These are phyloP conservation scores for Melanophora roralis DNA, from an alignment of 2,888 invertebrate species.

Conservation along the genomic window DNA sequence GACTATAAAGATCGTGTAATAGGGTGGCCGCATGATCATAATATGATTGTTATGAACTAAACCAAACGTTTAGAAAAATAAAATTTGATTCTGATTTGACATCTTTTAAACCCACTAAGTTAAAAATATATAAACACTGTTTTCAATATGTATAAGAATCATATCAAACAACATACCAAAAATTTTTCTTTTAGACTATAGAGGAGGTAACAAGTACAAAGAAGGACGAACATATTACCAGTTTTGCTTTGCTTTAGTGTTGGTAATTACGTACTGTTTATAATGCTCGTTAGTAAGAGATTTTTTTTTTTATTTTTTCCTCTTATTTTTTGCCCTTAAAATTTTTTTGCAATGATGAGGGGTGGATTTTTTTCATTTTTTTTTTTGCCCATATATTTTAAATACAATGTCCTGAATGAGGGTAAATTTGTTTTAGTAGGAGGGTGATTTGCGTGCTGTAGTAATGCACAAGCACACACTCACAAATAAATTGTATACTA, in stretches of 20 bases:
- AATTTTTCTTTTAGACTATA: slow-evolving; percentile 2
- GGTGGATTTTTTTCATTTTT: slow-evolving; percentile 58
- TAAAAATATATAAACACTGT: too few relatives aligned
- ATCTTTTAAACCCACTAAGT: too few relatives aligned
- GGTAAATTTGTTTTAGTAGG: slow-evolving; percentile 54
- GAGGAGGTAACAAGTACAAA: not conserved
- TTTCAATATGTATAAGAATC: not conserved
- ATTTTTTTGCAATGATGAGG: slow-evolving; percentile 56
- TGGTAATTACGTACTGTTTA: slow-evolving; percentile 60
- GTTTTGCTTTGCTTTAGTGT: slow-evolving; percentile 53
- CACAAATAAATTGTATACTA: not conserved
- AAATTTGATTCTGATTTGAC: too few relatives aligned
- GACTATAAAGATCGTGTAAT: too few relatives aligned
- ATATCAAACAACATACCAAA: slow-evolving; percentile 2
- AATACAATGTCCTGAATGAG: slow-evolving; percentile 50
- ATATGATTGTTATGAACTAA: too few relatives aligned
- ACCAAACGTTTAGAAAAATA: too few relatives aligned
- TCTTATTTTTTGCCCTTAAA: slow-evolving; percentile 8
- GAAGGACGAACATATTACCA: slow-evolving; percentile 14
- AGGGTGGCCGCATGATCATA: too few relatives aligned
- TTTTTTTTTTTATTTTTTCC: slow-evolving; percentile 30
- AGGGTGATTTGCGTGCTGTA: slow-evolving; percentile 55
- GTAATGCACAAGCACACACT: not conserved
- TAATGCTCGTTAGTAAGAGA: slow-evolving; percentile 58
- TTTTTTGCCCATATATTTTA: slow-evolving; percentile 23